Conservation (phyloP, 2,113 vertebrate species). For the Nibea coibor region DNA sequence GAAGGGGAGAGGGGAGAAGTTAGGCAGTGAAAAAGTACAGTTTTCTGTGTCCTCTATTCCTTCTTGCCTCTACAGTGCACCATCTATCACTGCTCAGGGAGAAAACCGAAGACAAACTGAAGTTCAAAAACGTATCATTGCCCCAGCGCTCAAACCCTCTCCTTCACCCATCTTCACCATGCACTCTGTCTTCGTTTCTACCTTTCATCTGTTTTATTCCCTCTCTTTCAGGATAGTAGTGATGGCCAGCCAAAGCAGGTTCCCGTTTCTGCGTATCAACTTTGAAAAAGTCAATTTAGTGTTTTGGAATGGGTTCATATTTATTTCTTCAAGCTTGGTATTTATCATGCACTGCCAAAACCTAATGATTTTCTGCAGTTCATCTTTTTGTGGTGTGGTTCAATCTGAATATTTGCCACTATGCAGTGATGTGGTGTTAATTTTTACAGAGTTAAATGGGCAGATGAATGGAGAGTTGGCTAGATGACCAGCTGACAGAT, state of each 20-base stretch:
- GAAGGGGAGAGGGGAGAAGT: neutral
- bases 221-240: neutral
- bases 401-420: neutral
- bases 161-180: neutral
- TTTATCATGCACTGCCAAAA: neutral
- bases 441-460: slow-evolving; percentile 2
- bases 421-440: neutral
- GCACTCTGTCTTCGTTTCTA: neutral
- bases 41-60: neutral
- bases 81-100: slow-evolving; percentile 35
- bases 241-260: neutral
- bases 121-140: slow-evolving; percentile 10
- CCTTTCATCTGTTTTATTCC: neutral
- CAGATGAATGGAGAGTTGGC: neutral
- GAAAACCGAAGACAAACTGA: slow-evolving; percentile 14
- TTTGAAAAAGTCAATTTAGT: neutral
- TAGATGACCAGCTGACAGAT: slow-evolving; percentile 5
- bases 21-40: neutral
- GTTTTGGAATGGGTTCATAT: neutral
- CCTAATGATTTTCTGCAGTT: neutral
- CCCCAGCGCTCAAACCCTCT: neutral
- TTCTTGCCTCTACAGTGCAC: slow-evolving; percentile 1
- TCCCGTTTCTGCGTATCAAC: neutral
- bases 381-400: neutral
- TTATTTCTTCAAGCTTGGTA: neutral